A percentile compares a stretch with the other conserved stretches of the same genome.
These are phyloP conservation scores for Alosa alosa DNA, from an alignment of 2,113 vertebrate species.

Conservation along the genomic window DNA sequence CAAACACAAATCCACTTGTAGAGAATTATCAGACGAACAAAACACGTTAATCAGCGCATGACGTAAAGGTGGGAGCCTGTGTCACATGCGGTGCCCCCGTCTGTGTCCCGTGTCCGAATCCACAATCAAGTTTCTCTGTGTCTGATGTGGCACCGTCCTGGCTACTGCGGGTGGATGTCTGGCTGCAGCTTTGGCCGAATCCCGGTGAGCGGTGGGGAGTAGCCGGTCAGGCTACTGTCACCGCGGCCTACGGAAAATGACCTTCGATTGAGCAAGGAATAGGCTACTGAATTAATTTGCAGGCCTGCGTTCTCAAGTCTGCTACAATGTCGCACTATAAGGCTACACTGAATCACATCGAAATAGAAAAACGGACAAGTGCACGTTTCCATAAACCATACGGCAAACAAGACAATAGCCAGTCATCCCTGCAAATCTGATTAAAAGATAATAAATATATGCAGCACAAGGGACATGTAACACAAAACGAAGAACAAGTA, in stretches of 20 bases:
- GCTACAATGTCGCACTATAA: neutral
- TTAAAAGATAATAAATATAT: neutral
- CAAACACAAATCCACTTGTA: slow-evolving; percentile 16
- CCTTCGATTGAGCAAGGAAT: slow-evolving; percentile 3
- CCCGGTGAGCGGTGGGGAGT: slow-evolving; percentile 11
- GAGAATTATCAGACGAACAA: slow-evolving; percentile 9
- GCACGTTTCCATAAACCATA: neutral
- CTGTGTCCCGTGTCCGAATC: neutral
- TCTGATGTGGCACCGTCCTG: neutral
- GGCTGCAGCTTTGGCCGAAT: neutral
- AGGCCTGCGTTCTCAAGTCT: neutral
- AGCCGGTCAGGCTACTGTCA: slow-evolving; percentile 13
- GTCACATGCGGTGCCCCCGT: neutral
- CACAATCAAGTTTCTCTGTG: neutral
- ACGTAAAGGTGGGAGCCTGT: slow-evolving; percentile 1
- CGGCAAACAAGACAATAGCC: neutral
- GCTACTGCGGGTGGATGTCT: neutral
- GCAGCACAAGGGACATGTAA: neutral
- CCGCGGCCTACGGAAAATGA: slow-evolving; percentile 6
- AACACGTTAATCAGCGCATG: slow-evolving; percentile 15
- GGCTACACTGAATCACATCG: neutral
- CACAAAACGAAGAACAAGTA: neutral
- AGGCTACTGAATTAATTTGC: neutral
- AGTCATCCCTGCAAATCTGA: neutral
- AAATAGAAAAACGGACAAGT: neutral